These are phyloP conservation scores for Petroica traversi DNA, from an alignment of 2,113 vertebrate species.

Conservation along the genomic window DNA sequence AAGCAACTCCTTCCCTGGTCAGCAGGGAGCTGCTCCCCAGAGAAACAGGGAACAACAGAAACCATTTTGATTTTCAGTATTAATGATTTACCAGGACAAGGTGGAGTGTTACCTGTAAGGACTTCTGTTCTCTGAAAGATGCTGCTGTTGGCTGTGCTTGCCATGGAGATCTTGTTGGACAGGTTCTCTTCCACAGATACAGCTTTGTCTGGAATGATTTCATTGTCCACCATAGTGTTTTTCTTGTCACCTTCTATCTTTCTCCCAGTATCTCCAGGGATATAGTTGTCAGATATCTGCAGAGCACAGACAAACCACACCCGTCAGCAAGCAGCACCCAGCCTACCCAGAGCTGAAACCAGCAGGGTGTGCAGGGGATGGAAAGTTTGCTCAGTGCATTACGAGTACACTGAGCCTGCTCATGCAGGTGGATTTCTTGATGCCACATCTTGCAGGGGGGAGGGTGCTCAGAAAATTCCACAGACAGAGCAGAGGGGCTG, in stretches of 20 bases:
- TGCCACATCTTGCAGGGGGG: neutral
- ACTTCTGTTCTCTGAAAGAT: conserved; percentile 89
- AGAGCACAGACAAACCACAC: neutral
- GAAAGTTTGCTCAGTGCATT: conserved; percentile 24
- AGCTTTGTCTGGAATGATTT: conserved; percentile 68
- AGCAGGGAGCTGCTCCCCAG: neutral
- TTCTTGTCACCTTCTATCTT: conserved; percentile 44
- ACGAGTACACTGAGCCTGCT: neutral
- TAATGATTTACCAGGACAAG: neutral
- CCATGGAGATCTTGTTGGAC: conserved; percentile 84
- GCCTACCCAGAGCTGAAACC: neutral
- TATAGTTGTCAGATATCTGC: conserved; percentile 76
- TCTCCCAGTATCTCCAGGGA: conserved; percentile 67
- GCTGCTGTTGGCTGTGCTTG: conserved; percentile 81
- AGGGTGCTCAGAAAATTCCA: neutral
- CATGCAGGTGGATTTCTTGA: neutral
- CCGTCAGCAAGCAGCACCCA: conserved; percentile 31
- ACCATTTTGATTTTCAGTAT: neutral
- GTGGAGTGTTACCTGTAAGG: conserved; percentile 82
- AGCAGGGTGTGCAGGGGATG: neutral
- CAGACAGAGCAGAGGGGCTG: neutral
- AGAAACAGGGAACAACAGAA: neutral
- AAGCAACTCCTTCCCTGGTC: neutral
- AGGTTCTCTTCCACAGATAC: neutral
- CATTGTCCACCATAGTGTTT: conserved; percentile 71